phyloP scores from a whole-genome alignment of 2,888 invertebrate species.

The Apodemia zela region DNA sequence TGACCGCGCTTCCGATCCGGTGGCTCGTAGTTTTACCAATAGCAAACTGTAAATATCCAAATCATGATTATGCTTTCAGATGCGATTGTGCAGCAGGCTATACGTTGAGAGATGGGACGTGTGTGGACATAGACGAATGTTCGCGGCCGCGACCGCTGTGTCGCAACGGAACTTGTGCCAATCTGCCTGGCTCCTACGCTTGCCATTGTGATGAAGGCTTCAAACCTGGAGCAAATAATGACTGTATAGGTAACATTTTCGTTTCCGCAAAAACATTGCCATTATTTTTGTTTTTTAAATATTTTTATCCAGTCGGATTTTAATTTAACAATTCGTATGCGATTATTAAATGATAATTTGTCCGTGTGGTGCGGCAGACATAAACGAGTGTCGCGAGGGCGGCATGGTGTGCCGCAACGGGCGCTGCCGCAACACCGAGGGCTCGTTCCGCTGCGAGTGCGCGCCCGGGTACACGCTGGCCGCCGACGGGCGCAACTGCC shows the following conservation, averaged over 20 bases:
- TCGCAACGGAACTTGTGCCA: conserved; percentile 88
- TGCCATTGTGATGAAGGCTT: conserved; percentile 89
- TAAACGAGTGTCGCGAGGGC: conserved; percentile 92
- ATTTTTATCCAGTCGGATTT: no score
- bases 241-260: conserved; percentile 84
- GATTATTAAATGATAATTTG: no score
- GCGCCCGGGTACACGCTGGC: conserved; percentile 88
- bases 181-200: conserved; percentile 84
- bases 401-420: conserved; percentile 93
- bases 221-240: conserved; percentile 87
- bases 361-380: conserved; percentile 78
- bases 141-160: conserved; percentile 85
- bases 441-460: conserved; percentile 91
- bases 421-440: conserved; percentile 88
- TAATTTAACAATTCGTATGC: no score
- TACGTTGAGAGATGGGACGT: conserved; percentile 79
- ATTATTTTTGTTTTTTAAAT: not conserved
- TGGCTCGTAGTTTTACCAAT: no score
- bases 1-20: no score
- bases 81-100: conserved; percentile 89
- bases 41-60: no score
- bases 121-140: conserved; percentile 88
- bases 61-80: conserved; percentile 35
- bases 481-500: conserved; percentile 87
- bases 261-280: no score